Evolutionary conservation across 2,797 vertebrate genomes (phyloP).

Genomic region (Trematomus bernacchii): DNA sequence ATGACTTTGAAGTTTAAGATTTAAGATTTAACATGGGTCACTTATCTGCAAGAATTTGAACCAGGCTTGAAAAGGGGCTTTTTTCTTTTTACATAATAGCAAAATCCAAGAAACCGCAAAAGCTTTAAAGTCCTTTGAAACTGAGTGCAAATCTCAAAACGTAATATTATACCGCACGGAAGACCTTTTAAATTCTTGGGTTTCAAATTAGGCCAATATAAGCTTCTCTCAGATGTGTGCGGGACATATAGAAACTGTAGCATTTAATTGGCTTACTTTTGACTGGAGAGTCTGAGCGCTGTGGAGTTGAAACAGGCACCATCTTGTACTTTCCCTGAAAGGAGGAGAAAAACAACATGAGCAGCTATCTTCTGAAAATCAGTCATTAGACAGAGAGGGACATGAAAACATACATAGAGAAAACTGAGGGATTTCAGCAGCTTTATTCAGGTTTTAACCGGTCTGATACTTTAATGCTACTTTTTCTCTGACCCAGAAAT

Average conservation of each 20-base stretch:
- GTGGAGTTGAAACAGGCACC: conserved; percentile 87
- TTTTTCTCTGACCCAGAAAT: not conserved
- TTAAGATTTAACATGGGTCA: not conserved
- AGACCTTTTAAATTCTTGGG: not conserved
- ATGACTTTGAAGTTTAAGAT: not conserved
- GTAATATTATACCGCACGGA: not conserved
- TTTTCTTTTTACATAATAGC: not conserved
- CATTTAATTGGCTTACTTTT: conserved; percentile 80
- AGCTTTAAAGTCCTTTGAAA: not conserved
- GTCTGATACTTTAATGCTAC: not conserved
- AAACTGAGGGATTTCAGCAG: conserved; percentile 8
- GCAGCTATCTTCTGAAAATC: conserved; percentile 26
- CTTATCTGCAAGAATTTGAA: not conserved
- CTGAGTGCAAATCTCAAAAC: not conserved
- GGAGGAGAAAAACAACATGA: conserved; percentile 28
- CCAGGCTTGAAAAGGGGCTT: not conserved
- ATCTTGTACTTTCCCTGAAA: conserved; percentile 87
- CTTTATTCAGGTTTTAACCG: not conserved
- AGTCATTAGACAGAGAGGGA: not conserved
- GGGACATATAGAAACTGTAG: not conserved
- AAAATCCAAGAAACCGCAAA: not conserved
- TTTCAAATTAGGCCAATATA: not conserved
- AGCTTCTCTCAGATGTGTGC: not conserved
- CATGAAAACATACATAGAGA: conserved; percentile 16
- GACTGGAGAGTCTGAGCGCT: conserved; percentile 84